Percentiles rank a stretch among this genome's conserved stretches.
Conservation (phyloP, 53 echinoderm and acorn worm genomes). For the Paelopatides confundens region DNA sequence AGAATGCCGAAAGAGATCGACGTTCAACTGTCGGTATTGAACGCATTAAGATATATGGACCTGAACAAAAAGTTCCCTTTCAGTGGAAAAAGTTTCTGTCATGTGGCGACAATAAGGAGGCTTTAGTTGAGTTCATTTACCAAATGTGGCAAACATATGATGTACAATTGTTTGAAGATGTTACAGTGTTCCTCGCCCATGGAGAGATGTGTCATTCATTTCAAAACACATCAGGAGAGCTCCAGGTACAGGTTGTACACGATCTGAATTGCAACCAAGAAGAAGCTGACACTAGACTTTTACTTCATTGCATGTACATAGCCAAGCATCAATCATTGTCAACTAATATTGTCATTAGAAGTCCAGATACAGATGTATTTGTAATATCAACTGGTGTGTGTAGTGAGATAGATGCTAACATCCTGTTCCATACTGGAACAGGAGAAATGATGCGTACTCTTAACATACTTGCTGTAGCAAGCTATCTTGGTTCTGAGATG, state of each 20-base stretch:
- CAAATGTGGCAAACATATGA: conserved; percentile 45
- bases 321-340: background rate
- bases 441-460: conserved; percentile 44
- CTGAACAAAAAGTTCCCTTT: conserved; percentile 52
- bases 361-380: conserved; percentile 72
- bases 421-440: conserved; percentile 56
- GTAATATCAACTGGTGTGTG: background rate
- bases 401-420: background rate
- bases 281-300: conserved; percentile 77
- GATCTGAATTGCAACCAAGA: conserved; percentile 56
- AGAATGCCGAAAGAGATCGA: conserved; percentile 28
- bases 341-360: conserved; percentile 50
- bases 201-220: conserved; percentile 60
- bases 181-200: conserved; percentile 67
- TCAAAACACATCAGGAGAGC: background rate
- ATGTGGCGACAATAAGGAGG: conserved; percentile 61
- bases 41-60: conserved; percentile 56
- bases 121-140: conserved; percentile 62
- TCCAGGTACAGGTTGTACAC: background rate
- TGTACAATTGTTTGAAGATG: conserved; percentile 23
- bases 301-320: conserved; percentile 45
- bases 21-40: conserved; percentile 57
- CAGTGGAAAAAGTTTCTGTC: conserved; percentile 82
- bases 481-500: conserved; percentile 9
- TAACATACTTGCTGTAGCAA: conserved; percentile 1